Evolutionary conservation across 2,797 vertebrate genomes (phyloP), one percentile per base, ranked within the genome.

Genomic region (Zenarchopterus dispar): DNA sequence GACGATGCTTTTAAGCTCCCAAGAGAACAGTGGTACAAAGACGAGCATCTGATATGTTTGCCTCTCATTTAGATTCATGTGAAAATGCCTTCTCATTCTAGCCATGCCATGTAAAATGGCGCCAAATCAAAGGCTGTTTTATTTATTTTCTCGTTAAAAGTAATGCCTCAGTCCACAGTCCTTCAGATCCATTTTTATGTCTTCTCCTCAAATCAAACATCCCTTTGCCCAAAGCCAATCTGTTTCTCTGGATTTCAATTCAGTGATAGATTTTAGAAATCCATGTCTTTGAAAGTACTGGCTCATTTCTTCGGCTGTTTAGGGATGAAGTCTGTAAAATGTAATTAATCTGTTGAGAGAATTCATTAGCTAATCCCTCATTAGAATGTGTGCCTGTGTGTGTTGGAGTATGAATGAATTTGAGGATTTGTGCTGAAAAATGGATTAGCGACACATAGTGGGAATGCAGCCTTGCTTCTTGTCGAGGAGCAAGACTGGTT

Each of bases 281-380:
- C 19, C 51, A 49, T 79, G 76, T 77, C 81, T 88, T 81, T 87
- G 79, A 83, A 87, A 80, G 59, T 55, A 60, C 60, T 62, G 84
- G 65, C 84, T 87, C 77, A 77, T 86, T 88, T 85, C 81, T 80
- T 80, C 65, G 67, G 59, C 73, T 78, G 42, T 84, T 83, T 73
- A 62, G 67, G 83, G 82, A 84, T 69, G 73, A 62, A 66, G 82
- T 80, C 85, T 77, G 73, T 73, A 77, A 84, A 88, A 87, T 84
- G 81, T 84, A 87, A 90, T 90, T 90, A 86, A 89, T 88, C 85
- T 84, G 75, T 75, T 82, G 77, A 82, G 84, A 86, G 82, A 88
- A 84, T 89, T 91, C 80, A 90, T 91, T 88, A 84, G 80, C 71
- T 89, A 84, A 90, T 90, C 83, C 85, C 78, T 86, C 72, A 86